Percentiles rank a stretch among this genome's conserved stretches.
These are phyloP conservation scores for Tragelaphus buxtoni DNA, from an alignment of 2,113 vertebrate genomes.

Conservation along the genomic window DNA sequence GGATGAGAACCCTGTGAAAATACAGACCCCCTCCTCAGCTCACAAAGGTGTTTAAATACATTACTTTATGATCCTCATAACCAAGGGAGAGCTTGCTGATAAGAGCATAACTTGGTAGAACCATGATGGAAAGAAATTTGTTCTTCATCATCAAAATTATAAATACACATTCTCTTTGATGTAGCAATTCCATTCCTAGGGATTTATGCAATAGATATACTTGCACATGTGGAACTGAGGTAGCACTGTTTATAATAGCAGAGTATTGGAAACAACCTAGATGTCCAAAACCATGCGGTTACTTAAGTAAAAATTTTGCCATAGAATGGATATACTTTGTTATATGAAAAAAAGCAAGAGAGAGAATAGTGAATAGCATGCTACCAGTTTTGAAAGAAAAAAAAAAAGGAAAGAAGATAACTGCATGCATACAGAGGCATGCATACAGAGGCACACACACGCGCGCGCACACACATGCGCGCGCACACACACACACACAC, in stretches of 20 bases:
- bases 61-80: background rate
- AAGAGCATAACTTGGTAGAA: background rate
- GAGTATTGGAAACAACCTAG: background rate
- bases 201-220: background rate
- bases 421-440: too few relatives aligned
- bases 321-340: background rate
- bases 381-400: background rate
- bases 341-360: background rate
- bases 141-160: background rate
- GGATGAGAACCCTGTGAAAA: background rate
- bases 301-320: background rate
- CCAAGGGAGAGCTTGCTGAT: background rate
- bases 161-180: background rate
- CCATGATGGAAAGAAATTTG: background rate
- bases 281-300: background rate
- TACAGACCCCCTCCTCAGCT: background rate
- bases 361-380: background rate
- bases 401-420: background rate
- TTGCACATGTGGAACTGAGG: background rate
- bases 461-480: rapidly evolving
- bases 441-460: background rate
- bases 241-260: background rate
- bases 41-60: background rate
- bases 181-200: background rate
- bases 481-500: background rate